A percentile compares a stretch with the other conserved stretches of the same genome.
phyloP scores from a whole-genome alignment of 2,888 invertebrate genomes.

The Brassicogethes aeneus region DNA sequence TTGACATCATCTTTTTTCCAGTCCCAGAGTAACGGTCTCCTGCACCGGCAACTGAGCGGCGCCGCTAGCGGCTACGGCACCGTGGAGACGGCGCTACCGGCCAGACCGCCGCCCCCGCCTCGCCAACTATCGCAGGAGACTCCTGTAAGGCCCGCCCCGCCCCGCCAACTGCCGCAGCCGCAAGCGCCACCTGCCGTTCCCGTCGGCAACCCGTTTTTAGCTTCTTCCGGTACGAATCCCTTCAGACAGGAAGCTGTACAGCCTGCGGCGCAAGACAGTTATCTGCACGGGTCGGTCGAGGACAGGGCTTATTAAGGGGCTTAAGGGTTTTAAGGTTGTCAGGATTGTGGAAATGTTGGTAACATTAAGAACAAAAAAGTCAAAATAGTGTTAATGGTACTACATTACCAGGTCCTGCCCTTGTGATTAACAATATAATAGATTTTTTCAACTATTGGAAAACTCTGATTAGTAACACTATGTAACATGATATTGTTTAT shows the following conservation, averaged over 20 bases:
- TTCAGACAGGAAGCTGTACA: constrained; percentile 48
- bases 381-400: background rate
- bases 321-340: constrained; percentile 5
- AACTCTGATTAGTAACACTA: too few species aligned
- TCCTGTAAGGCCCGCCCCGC: background rate
- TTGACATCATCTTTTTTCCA: constrained; percentile 15
- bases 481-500: too few species aligned
- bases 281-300: constrained; percentile 45
- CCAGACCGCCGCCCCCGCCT: constrained; percentile 19
- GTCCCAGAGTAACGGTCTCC: constrained; percentile 29
- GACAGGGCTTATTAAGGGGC: constrained; percentile 41
- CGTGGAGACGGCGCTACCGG: constrained; percentile 41
- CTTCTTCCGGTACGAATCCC: constrained; percentile 28
- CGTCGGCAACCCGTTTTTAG: constrained; percentile 29
- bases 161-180: constrained; percentile 9
- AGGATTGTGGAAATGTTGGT: background rate
- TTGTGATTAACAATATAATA: too few species aligned
- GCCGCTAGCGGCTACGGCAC: constrained; percentile 47
- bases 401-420: too few species aligned
- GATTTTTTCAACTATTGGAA: too few species aligned
- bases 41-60: constrained; percentile 33
- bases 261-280: constrained; percentile 51
- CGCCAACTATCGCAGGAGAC: constrained; percentile 14
- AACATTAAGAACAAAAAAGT: constrained; percentile 1
- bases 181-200: constrained; percentile 15